phyloP scores from a whole-genome alignment of 1,140 invertebrate species.

The Psix sp. region DNA sequence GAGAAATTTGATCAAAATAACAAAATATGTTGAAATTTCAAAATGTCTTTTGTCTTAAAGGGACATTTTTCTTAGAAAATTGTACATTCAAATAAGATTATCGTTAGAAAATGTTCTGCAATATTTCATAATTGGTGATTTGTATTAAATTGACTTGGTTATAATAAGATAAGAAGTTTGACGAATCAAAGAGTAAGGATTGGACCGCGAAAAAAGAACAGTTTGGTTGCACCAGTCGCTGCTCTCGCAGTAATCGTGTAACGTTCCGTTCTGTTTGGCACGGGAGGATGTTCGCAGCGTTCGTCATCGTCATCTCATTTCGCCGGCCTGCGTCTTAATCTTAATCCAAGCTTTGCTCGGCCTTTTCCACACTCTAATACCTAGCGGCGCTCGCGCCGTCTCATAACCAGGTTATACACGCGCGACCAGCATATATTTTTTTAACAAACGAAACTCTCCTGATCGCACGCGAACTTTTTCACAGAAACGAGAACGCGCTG shows the following conservation, averaged over 20 bases:
- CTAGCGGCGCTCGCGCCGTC: constrained; percentile 66
- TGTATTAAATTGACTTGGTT: not conserved
- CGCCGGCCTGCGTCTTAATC: constrained; percentile 24
- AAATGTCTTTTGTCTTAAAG: too few species aligned
- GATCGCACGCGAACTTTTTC: constrained; percentile 64
- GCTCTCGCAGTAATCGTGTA: constrained; percentile 61
- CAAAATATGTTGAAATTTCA: too few species aligned
- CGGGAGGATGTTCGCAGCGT: constrained; percentile 58
- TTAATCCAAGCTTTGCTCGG: constrained; percentile 44
- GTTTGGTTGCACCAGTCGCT: constrained; percentile 27
- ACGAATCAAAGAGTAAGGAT: constrained; percentile 28
- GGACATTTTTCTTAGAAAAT: too few species aligned
- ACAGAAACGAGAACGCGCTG: constrained; percentile 40
- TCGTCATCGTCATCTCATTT: constrained; percentile 53
- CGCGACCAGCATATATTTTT: constrained; percentile 28
- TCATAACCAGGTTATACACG: constrained; percentile 73
- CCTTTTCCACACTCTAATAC: constrained; percentile 76
- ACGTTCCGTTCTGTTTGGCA: constrained; percentile 75
- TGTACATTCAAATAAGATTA: too few species aligned
- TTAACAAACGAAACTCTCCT: constrained; percentile 52
- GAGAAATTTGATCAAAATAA: too few species aligned
- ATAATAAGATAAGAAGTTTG: constrained; percentile 2
- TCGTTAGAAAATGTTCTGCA: too few species aligned
- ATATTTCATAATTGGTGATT: too few species aligned
- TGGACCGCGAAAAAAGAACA: constrained; percentile 27